Base-by-base conservation (phyloP, 2,797 vertebrate species). In the Okamejei kenojei region DNA sequence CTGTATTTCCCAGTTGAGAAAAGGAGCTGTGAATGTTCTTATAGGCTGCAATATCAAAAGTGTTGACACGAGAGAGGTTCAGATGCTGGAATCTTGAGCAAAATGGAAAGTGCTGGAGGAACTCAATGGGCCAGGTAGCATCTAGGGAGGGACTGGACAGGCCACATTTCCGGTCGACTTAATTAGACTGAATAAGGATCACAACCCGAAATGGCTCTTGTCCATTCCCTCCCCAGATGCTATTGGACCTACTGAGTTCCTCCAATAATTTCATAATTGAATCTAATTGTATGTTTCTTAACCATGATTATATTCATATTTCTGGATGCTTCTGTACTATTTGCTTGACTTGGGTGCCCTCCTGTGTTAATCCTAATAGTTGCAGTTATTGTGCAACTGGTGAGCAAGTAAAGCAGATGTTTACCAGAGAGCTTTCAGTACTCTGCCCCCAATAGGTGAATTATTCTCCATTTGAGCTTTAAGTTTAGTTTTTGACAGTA, bases 331-430 rank as follows among this genome's bases (percentile, higher is more conserved):
- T 91, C 29, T n/a, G 90, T 68, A 54, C 35, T 58, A 26, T 92
- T 92, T 79, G 93, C 65, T 80, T 76, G 76, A 93, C 86, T 90
- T 90, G 86, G 74, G 73, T 93, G 93, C 93, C 93, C 93, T 90
- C 93, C 86, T 91, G 61, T 91, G 86, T 93, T 92, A 74, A 92
- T 92, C 88, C n/a, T 82, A 65, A 65, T 80, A 38, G 74, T 91
- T 90, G 90, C 86, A 93, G 93, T 92, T 26, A 92, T 76, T 92
- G 21, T 76, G 35, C 73, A 74, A 76, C 29, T 79, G 61, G 65
- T 63, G n/a, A 45, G 32, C 84, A n/a, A 79, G 26, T 63, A 78
- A 19, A 90, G 35, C 93, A 91, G 61, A 93, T 93, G 74, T 90
- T 93, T 90, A 90, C 79, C 26, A 45, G 26, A 38, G 32, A 38